phyloP scores from a whole-genome alignment of 2,113 vertebrate genomes.

The Myotis yumanensis region DNA sequence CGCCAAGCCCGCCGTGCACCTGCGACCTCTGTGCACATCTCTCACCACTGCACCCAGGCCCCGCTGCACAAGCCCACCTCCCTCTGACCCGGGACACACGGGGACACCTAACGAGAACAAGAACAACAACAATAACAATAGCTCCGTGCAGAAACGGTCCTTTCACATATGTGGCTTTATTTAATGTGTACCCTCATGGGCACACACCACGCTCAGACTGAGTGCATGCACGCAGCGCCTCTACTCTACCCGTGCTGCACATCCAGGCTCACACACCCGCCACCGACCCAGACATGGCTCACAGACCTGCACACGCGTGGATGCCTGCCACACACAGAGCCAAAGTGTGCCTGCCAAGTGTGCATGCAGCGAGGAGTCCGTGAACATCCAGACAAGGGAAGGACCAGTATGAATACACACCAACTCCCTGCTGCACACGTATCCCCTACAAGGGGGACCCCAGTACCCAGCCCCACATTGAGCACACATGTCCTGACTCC shows the following conservation, averaged over 20 bases:
- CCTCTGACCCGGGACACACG: background rate
- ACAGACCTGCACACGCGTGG: background rate
- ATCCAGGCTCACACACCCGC: background rate
- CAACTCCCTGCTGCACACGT: background rate
- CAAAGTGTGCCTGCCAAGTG: background rate
- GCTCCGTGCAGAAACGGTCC: background rate
- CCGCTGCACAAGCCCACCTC: background rate
- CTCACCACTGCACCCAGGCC: background rate
- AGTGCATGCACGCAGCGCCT: background rate
- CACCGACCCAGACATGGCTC: background rate
- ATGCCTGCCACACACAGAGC: background rate
- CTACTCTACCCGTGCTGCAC: background rate
- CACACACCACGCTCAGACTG: background rate
- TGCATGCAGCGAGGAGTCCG: background rate
- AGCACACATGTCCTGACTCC: background rate
- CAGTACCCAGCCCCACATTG: background rate
- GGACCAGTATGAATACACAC: background rate
- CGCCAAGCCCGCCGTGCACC: background rate
- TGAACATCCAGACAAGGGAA: background rate
- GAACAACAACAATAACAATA: background rate
- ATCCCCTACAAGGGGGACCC: background rate
- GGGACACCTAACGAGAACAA: background rate
- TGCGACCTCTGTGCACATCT: fast-evolving
- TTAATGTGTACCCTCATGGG: background rate
- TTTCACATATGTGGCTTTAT: slow-evolving; percentile 25